Percentiles rank a stretch among this genome's conserved stretches.
Evolutionary conservation across 1,140 invertebrate genomes (phyloP).

Genomic region (Oryctes rhinoceros): DNA sequence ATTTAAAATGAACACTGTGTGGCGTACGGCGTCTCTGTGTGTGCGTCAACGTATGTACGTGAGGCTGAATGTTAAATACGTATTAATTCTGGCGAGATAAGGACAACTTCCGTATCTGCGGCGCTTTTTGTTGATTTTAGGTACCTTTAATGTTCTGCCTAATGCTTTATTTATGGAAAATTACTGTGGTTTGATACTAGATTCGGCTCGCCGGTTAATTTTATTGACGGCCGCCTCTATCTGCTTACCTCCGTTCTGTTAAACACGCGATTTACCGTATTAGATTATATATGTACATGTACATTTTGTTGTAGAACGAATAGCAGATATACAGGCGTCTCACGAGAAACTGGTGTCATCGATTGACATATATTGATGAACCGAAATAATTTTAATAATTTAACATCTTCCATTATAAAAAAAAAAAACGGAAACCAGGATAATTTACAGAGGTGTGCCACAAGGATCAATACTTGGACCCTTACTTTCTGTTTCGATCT

Average conservation of each 20-base stretch:
- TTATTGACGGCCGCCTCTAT: constrained; percentile 26
- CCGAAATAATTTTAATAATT: too few species aligned
- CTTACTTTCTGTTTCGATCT: too few species aligned
- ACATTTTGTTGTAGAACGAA: not conserved
- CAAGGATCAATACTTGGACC: too few species aligned
- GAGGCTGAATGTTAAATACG: constrained; percentile 39
- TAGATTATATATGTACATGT: not conserved
- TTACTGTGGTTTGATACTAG: constrained; percentile 33
- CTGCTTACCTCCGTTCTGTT: not conserved
- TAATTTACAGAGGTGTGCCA: too few species aligned
- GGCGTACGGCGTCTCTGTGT: not conserved
- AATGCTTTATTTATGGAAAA: constrained; percentile 40
- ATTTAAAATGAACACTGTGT: constrained; percentile 39
- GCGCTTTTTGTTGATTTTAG: constrained; percentile 39
- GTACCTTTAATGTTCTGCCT: constrained; percentile 39
- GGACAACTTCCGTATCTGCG: constrained; percentile 39
- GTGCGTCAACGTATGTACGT: constrained; percentile 26
- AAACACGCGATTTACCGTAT: not conserved
- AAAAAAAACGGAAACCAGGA: too few species aligned
- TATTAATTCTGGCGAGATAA: constrained; percentile 41
- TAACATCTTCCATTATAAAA: too few species aligned
- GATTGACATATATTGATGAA: too few species aligned
- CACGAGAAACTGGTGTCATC: too few species aligned
- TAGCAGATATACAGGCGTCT: too few species aligned
- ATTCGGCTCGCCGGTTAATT: constrained; percentile 35